phyloP scores from a whole-genome alignment of 2,888 invertebrate species.

The Tinea pellionella region DNA sequence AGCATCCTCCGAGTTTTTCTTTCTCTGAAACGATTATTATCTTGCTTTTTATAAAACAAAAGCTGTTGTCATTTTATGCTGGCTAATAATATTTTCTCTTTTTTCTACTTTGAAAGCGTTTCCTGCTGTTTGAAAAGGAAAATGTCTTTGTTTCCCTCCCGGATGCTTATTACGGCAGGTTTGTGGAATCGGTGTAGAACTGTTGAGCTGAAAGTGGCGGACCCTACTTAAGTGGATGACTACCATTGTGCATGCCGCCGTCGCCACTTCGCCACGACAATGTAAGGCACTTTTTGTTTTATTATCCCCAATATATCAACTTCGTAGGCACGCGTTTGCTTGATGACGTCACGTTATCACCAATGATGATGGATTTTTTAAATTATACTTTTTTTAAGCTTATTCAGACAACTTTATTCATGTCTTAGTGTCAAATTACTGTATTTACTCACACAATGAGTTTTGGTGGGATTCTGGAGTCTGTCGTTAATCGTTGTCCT shows the following conservation, averaged over 20 bases:
- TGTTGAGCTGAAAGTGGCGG: constrained; percentile 23
- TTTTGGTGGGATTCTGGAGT: no score
- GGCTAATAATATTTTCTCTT: neutral
- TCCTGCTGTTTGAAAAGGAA: constrained; percentile 44
- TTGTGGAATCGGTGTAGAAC: constrained; percentile 40
- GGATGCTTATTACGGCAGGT: constrained; percentile 55
- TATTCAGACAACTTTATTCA: no score
- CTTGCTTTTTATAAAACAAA: neutral
- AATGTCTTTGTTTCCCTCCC: constrained; percentile 54
- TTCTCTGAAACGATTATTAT: neutral
- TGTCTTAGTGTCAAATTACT: no score
- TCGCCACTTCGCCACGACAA: constrained; percentile 34
- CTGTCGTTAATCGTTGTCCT: no score
- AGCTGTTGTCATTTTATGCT: neutral
- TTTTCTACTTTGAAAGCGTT: constrained; percentile 20
- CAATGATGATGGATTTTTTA: neutral
- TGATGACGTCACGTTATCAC: constrained; percentile 23
- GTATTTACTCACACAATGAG: no score
- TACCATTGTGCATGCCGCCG: constrained; percentile 43
- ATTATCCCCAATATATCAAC: constrained; percentile 51
- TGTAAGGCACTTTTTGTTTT: constrained; percentile 54
- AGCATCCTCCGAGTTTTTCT: neutral
- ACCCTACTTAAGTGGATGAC: constrained; percentile 51
- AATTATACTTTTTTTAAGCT: no score
- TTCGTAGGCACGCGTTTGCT: constrained; percentile 45